Conservation (phyloP, 2,888 invertebrate genomes). For the Oligia strigilis region DNA sequence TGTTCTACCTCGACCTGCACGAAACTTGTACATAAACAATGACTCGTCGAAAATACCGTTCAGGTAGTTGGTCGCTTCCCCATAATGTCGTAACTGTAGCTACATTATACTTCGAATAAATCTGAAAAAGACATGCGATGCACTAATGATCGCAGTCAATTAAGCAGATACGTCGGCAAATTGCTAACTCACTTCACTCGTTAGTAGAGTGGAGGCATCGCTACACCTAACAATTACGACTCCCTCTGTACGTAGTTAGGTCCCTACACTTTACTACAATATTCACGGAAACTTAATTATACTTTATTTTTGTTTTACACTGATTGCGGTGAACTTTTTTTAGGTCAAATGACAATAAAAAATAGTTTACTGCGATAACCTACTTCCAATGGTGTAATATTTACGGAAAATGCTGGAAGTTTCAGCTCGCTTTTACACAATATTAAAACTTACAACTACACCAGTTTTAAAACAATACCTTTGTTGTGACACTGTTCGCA, state of each 20-base stretch:
- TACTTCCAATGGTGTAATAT: slow-evolving; percentile 53
- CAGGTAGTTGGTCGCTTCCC: slow-evolving; percentile 7
- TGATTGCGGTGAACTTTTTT: slow-evolving; percentile 54
- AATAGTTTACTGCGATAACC: slow-evolving; percentile 60
- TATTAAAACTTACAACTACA: slow-evolving; percentile 41
- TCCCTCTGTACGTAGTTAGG: slow-evolving; percentile 28
- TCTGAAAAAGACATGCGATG: slow-evolving; percentile 48
- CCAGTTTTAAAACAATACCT: slow-evolving; percentile 52
- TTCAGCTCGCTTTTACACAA: slow-evolving; percentile 43
- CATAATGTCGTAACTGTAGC: slow-evolving; percentile 9
- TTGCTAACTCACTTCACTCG: slow-evolving; percentile 63
- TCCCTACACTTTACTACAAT: slow-evolving; percentile 53
- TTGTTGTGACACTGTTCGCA: slow-evolving; percentile 55
- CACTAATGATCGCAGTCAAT: slow-evolving; percentile 54
- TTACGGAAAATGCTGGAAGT: slow-evolving; percentile 49
- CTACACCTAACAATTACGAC: slow-evolving; percentile 54
- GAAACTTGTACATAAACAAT: slow-evolving; percentile 15
- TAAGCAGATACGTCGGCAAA: slow-evolving; percentile 59
- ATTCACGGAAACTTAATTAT: slow-evolving; percentile 64
- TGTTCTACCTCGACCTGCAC: slow-evolving; percentile 10
- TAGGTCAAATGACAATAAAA: slow-evolving; percentile 65
- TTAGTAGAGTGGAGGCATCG: slow-evolving; percentile 52
- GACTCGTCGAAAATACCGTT: slow-evolving; percentile 14
- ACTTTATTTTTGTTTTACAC: slow-evolving; percentile 60
- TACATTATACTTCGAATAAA: slow-evolving; percentile 22